Evolutionary conservation across 2,888 invertebrate genomes (phyloP).

Genomic region (Amitus sp.): DNA sequence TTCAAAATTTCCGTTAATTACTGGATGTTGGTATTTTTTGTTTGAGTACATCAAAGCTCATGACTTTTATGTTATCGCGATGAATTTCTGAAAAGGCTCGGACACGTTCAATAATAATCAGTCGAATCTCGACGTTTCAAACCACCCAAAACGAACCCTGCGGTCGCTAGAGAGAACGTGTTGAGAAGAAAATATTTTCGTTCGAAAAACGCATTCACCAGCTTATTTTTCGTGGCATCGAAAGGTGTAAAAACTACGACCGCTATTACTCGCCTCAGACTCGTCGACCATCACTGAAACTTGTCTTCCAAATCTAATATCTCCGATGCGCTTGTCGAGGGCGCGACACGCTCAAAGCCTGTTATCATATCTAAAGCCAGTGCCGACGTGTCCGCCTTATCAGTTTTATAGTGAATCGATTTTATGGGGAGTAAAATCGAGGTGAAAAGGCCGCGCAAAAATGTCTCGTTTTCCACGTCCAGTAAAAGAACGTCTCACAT

Average conservation of each 20-base stretch:
- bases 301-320: conserved; percentile 31
- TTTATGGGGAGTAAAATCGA: background rate
- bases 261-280: conserved; percentile 11
- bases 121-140: no score
- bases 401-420: conserved; percentile 13
- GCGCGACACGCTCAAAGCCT: conserved; percentile 5
- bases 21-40: no score
- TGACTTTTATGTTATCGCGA: no score
- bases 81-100: no score
- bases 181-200: background rate
- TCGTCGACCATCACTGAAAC: conserved; percentile 18
- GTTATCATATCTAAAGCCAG: conserved; percentile 20
- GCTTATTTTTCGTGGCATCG: background rate
- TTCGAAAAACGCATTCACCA: no score
- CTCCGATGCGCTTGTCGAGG: conserved; percentile 20
- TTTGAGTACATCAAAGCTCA: no score
- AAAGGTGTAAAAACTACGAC: conserved; percentile 21
- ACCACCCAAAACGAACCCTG: no score
- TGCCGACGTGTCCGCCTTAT: conserved; percentile 25
- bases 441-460: background rate
- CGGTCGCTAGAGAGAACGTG: no score
- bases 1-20: no score
- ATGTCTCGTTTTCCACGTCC: background rate
- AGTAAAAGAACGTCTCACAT: background rate
- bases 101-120: no score